Evolutionary conservation across 2,888 invertebrate genomes (phyloP), one percentile per base, ranked within the genome.

Genomic region (Caenorhabditis plicata): DNA sequence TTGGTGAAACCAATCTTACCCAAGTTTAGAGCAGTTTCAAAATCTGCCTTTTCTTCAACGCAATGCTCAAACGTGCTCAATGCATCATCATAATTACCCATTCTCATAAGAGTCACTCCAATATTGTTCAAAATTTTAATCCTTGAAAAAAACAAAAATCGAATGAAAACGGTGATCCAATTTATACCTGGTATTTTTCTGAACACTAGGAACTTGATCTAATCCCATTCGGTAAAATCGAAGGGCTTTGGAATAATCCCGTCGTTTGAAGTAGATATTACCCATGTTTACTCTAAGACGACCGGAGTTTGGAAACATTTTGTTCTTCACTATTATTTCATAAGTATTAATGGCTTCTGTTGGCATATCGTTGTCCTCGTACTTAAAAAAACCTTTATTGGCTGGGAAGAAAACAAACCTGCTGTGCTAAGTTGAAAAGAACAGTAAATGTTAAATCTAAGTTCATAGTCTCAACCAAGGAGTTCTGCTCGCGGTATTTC

Each of bases 221-320:
- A 98, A 85, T 0, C 96, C 95, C 96, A 96, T 98, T 73, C 95
- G 87, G 81, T 94, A 98, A 86, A 93, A 88, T 85, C 98, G 98
- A 53, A 98, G 88, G 0, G 96, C 95, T 44, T 61, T 61, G 13
- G 90, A 88, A 80, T 90, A 92, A 88, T 68, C 91, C 66, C 84
- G 92, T 86, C 93, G 90, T 83, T 90, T 90, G 78, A 91, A 91
- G 83, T 93, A 92, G 76, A 98, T 92, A 81, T 96, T 96, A 1
- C 95, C 96, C 89, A 98, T 95, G 82, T 98, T 98, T 0, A 96
- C 88, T 43, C 73, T 78, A 15, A 79, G 48, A 32, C 74, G 56
- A 15, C 85, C 90, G 32, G 92, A 91, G 81, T 94, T 93, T 40
- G 88, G 89, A 81, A 95, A 94, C 85, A 92, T 88, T 82, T 91